Evolutionary conservation across 2,113 vertebrate genomes (phyloP), one percentile per base, ranked within the genome.

Genomic region (Pyxicephalus adspersus): DNA sequence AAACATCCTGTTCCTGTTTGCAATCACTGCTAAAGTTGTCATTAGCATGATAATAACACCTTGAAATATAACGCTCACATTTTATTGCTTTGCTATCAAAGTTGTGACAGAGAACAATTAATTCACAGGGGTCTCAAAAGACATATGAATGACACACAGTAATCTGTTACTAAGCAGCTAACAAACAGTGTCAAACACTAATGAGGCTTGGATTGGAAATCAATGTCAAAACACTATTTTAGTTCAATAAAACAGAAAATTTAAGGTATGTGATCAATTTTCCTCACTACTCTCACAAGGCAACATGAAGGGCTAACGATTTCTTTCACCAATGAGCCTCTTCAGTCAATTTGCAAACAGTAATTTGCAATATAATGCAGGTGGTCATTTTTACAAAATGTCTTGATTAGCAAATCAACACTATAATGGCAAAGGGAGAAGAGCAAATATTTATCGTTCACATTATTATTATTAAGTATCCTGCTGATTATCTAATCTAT

Each of bases 121-220:
- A 72, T 72, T 80, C 25, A 50, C 67, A 80, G 57, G 82, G 78
- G 52, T 81, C 81, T 77, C 82, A 64, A 79, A 76, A 78, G 63
- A 25, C 6, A 76, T 83, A 83, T 82, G 25, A 80, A 26, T 64
- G 75, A 77, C 31, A 83, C 23, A 19, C 25, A 73, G 26, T 86
- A 78, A 86, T 63, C 28, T 68, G 79, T 82, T 85, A 90, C 77
- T 75, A 88, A 86, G 65, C 78, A 86, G 60, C 54, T 80, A 64
- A 83, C 83, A 88, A 87, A 88, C 83, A 63, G 52, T 26, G 20
- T 84, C 84, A 85, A 83, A 85, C 83, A 68, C 66, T 84, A 89
- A 86, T 74, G 20, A 87, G 57, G 63, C 76, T 71, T 74, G 75
- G 67, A 84, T 11, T 88, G 76, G 79, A 90, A 91, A 90, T 87